Evolutionary conservation across 92 coral and sea anemone genomes (phyloP).

Genomic region (Desmophyllum pertusum): DNA sequence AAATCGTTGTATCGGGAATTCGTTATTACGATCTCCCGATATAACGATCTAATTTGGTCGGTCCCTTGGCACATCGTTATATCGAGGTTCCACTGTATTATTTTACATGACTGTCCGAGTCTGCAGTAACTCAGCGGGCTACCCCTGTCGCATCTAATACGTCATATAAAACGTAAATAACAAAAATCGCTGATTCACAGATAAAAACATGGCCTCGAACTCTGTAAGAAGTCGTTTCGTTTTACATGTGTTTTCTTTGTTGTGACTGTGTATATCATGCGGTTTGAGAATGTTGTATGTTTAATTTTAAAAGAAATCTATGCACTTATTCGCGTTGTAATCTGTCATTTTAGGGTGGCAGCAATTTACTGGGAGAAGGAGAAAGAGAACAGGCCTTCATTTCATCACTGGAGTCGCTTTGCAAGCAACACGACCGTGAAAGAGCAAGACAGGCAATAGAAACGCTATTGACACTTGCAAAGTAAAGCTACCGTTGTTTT

Average conservation of each 20-base stretch:
- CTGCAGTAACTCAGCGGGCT: background rate
- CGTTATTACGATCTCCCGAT: too few species aligned
- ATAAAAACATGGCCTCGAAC: slow-evolving; percentile 58
- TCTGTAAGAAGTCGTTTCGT: slow-evolving; percentile 36
- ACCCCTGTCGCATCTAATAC: too few species aligned
- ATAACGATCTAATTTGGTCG: too few species aligned
- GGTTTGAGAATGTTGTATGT: background rate
- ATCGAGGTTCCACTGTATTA: too few species aligned
- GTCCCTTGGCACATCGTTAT: too few species aligned
- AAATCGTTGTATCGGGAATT: too few species aligned
- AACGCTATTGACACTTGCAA: slow-evolving; percentile 69
- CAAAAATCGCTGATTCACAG: slow-evolving; percentile 16
- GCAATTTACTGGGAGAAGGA: slow-evolving; percentile 48
- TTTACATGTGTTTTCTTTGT: background rate
- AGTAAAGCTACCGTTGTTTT: slow-evolving; percentile 37
- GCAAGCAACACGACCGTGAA: slow-evolving; percentile 58
- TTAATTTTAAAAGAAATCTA: background rate
- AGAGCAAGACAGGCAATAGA: slow-evolving; percentile 71
- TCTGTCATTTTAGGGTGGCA: slow-evolving; percentile 25
- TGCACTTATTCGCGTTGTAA: background rate
- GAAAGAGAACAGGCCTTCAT: slow-evolving; percentile 63
- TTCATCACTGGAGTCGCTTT: slow-evolving; percentile 51
- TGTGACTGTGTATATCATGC: background rate
- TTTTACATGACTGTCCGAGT: too few species aligned
- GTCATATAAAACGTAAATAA: background rate